A percentile compares a stretch with the other conserved stretches of the same genome.
phyloP scores from a whole-genome alignment of 2,888 invertebrate species.

The Cheilosia impressa region DNA sequence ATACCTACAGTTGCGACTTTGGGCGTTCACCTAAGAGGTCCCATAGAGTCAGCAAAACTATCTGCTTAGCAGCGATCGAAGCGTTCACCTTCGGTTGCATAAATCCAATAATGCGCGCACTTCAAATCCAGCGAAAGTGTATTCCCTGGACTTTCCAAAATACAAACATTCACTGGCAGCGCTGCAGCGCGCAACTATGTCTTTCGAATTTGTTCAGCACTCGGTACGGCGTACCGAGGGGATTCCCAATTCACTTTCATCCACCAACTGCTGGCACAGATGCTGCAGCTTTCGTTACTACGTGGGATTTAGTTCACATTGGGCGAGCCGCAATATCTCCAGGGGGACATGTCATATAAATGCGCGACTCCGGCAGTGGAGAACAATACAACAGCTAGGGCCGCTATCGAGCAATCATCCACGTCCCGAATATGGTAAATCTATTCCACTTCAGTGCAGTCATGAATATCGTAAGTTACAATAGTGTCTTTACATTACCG shows the following conservation, averaged over 20 bases:
- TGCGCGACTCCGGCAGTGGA: slow-evolving; percentile 39
- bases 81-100: slow-evolving; percentile 64
- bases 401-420: slow-evolving; percentile 65
- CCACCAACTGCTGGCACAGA: slow-evolving; percentile 44
- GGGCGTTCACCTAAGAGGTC: slow-evolving; percentile 66
- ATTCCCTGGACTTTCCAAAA: slow-evolving; percentile 64
- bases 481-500: slow-evolving; percentile 38
- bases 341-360: slow-evolving; percentile 70
- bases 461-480: slow-evolving; percentile 66
- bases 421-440: slow-evolving; percentile 58
- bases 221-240: slow-evolving; percentile 3
- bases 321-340: slow-evolving; percentile 45
- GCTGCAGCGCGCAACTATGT: slow-evolving; percentile 45
- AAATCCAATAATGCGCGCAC: slow-evolving; percentile 64
- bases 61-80: slow-evolving; percentile 43
- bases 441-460: slow-evolving; percentile 43
- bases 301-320: slow-evolving; percentile 60
- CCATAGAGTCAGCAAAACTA: slow-evolving; percentile 27
- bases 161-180: slow-evolving; percentile 58
- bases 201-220: slow-evolving; percentile 50
- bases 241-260: slow-evolving; percentile 68
- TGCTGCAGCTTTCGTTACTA: slow-evolving; percentile 36
- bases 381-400: slow-evolving; percentile 66
- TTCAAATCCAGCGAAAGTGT: slow-evolving; percentile 66
- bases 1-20: background rate